Evolutionary conservation across 2,797 vertebrate species (phyloP), one percentile per base, ranked within the genome.

Genomic region (Danio tinwini): DNA sequence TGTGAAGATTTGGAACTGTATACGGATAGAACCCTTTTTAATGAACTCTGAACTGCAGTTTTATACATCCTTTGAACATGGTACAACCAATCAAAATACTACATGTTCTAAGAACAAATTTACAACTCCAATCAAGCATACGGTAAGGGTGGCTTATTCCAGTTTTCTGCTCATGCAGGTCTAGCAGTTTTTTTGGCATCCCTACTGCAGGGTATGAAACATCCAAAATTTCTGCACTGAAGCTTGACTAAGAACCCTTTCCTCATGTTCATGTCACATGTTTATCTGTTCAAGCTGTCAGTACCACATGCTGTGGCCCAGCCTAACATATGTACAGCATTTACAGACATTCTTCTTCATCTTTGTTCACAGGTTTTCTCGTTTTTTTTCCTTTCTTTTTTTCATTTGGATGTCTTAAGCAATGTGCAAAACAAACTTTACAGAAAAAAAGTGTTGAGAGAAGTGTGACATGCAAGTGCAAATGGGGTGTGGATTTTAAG

Each of bases 221-320:
- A 85, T 81, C 79, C 58, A 76, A 77, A 6, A 79, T 63, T 63
- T 74, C 58, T 75, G 81, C 73, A 80, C 74, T 47, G 64, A 29
- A 85, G 82, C 83, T 78, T 37, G 52, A 81, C 56, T 75, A 76
- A 61, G 84, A 88, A 80, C 67, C 81, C 70, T 59, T 67, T 44
- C 59, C 55, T 59, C 73, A 21, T 29, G 47, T 64, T 55, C 74
- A 65, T 78, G 52, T 68, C 74, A 58, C 65, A 65, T 74, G 63
- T 78, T 81, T 73, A 81, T 78, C 53, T 73, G 29, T 69, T 69
- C 70, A 69, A 69, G 72, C 72, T 74, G 77, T 76, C 80, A 73
- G 47, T 72, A 67, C 39, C 81, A 74, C 63, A 74, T 82, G 77
- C 76, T 69, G 21, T 21, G 62, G 74, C 55, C 61, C 44, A 80